Base-by-base conservation (phyloP, 2,797 vertebrate genomes). In the Yasuhikotakia modesta region DNA sequence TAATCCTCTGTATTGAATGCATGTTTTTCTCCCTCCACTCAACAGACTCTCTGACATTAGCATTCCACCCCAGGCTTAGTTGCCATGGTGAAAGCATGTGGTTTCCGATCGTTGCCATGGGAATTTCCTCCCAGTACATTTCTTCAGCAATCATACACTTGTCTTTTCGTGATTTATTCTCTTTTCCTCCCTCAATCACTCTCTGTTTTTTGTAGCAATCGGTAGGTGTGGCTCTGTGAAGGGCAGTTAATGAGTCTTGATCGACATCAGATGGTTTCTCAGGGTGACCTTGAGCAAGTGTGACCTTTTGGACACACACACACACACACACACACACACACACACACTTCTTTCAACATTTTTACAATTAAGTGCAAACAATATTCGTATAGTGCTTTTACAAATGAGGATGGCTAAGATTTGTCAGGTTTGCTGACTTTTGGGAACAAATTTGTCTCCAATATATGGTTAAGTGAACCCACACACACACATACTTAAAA, bases 11-110 rank as follows among this genome's bases (percentile, higher is more conserved):
- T 61, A 11, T 30, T 45, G 55, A 61, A 39, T n/a, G 27, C 55
- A 39, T 67, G 60, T 73, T 61, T 48, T 35, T 63, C 46, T 63
- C 39, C 22, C 58, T 69, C 68, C 16, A 2, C 39, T 58, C 50
- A 58, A 32, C 53, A 22, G 35, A 53, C 22, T 53, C 64, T 52
- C 70, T 53, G 74, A 63, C 35, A 81, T 81, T 78, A 78, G 64
- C 58, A 78, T 78, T 81, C 64, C 70, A 48, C 30, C 58, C 50
- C 70, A 68, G 64, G 70, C 75, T 63, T 58, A 21, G 80, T 81
- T 81, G 75, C 80, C 75, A 81, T 81, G 75, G 80, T 64, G 70
- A 81, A 78, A 73, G 74, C 70, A 81, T 81, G 80, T 81, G 75
- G 69, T 78, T 81, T 81, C 66, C 69, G 73, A 58, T 65, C 64